Percentiles rank a stretch among this genome's conserved stretches.
Evolutionary conservation across 2,113 vertebrate species (phyloP).

Genomic region (Ceyx margarethae): DNA sequence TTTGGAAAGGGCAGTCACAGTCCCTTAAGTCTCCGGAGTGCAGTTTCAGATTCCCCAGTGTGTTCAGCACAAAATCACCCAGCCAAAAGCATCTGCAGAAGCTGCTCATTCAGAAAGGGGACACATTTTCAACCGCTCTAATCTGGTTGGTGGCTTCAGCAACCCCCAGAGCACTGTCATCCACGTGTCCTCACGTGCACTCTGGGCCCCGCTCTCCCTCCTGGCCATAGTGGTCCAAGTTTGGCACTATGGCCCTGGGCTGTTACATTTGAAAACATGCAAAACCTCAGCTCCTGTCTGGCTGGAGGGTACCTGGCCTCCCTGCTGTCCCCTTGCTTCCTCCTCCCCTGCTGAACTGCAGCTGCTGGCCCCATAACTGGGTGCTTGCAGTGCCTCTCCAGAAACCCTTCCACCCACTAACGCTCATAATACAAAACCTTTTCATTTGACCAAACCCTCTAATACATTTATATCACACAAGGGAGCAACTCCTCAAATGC

Average conservation of each 20-base stretch:
- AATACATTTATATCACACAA: accelerated
- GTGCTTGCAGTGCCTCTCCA: not conserved
- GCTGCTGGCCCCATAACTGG: not conserved
- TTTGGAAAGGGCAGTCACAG: not conserved
- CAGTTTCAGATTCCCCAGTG: not conserved
- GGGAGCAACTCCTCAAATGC: not conserved
- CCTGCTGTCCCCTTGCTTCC: accelerated
- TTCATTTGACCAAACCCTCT: not conserved
- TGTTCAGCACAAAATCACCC: not conserved
- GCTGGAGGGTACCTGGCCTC: not conserved
- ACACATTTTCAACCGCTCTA: accelerated
- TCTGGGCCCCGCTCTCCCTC: not conserved
- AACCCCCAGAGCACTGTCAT: not conserved
- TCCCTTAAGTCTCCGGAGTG: not conserved
- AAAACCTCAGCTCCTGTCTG: not conserved
- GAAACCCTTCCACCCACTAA: not conserved
- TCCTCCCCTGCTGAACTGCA: not conserved
- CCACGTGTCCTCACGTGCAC: accelerated
- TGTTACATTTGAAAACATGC: not conserved
- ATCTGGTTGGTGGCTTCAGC: not conserved
- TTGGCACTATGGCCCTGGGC: not conserved
- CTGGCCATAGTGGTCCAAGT: not conserved
- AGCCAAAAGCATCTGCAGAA: not conserved
- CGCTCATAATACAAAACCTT: not conserved
- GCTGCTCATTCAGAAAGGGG: not conserved